Evolutionary conservation across 2,113 vertebrate genomes (phyloP).

Genomic region (Struthio camelus): DNA sequence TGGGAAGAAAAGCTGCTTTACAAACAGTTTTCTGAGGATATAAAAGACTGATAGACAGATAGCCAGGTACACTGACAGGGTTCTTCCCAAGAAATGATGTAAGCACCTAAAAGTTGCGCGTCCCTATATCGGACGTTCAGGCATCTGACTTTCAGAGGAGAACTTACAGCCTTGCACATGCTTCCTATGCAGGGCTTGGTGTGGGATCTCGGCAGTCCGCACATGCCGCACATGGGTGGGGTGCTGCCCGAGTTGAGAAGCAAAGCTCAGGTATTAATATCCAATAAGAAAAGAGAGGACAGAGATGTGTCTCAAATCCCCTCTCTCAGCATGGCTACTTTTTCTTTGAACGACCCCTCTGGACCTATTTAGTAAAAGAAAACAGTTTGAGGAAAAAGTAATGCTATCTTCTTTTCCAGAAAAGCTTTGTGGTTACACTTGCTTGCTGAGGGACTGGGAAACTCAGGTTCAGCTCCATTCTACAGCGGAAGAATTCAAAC

Average conservation of each 20-base stretch:
- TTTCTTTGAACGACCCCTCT: not conserved
- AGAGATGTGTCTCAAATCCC: not conserved
- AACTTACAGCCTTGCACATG: not conserved
- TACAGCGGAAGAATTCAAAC: not conserved
- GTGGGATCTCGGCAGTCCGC: not conserved
- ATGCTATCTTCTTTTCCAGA: not conserved
- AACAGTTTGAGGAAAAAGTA: not conserved
- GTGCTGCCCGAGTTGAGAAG: not conserved
- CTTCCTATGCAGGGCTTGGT: not conserved
- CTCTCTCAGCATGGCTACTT: not conserved
- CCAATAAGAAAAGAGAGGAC: not conserved
- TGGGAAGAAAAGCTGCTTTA: not conserved
- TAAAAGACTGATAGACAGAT: not conserved
- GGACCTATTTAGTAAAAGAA: not conserved
- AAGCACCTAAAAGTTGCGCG: not conserved
- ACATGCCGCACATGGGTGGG: not conserved
- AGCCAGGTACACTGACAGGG: not conserved
- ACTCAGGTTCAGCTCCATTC: not conserved
- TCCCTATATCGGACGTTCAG: not conserved
- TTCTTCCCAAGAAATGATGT: not conserved
- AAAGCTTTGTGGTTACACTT: not conserved
- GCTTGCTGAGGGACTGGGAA: rapidly evolving
- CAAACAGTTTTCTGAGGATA: not conserved
- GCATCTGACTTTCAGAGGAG: not conserved
- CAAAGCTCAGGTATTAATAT: not conserved